Evolutionary conservation across 1,140 invertebrate species (phyloP).

Genomic region (Rhizoglyphus robini): DNA sequence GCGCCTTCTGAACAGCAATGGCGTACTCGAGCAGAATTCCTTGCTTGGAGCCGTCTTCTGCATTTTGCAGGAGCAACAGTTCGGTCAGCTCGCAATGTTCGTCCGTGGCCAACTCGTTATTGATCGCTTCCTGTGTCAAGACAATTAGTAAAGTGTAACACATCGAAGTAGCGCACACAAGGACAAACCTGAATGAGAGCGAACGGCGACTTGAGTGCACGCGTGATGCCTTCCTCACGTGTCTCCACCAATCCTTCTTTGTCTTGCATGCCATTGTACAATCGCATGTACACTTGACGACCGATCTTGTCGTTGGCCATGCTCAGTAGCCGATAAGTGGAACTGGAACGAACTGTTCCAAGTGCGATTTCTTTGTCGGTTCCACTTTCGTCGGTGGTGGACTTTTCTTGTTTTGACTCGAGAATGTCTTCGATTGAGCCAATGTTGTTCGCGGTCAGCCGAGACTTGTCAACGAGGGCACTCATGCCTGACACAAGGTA

Average conservation of each 20-base stretch:
- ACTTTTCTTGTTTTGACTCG: neutral
- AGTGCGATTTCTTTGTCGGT: neutral
- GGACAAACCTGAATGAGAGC: slow-evolving; percentile 1
- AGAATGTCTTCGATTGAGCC: neutral
- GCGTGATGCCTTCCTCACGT: neutral
- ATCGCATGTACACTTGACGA: neutral
- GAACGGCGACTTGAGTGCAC: neutral
- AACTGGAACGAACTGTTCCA: neutral
- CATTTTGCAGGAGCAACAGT: neutral
- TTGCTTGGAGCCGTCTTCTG: neutral
- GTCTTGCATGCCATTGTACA: neutral
- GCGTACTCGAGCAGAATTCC: neutral
- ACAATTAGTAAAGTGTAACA: no score
- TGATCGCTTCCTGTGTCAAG: neutral
- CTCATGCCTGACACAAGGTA: slow-evolving; percentile 3
- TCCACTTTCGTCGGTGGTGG: neutral
- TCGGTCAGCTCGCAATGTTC: slow-evolving; percentile 2
- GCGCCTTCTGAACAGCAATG: neutral
- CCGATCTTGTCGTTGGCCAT: neutral
- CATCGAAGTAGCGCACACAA: no score
- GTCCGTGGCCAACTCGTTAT: slow-evolving; percentile 12
- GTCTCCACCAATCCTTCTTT: neutral
- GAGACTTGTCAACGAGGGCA: neutral
- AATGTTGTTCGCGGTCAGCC: neutral
- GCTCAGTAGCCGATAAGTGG: neutral